Conservation (phyloP, 30 jellyfish, hydroid and myxozoan genomes). For the Pelagia noctiluca region DNA sequence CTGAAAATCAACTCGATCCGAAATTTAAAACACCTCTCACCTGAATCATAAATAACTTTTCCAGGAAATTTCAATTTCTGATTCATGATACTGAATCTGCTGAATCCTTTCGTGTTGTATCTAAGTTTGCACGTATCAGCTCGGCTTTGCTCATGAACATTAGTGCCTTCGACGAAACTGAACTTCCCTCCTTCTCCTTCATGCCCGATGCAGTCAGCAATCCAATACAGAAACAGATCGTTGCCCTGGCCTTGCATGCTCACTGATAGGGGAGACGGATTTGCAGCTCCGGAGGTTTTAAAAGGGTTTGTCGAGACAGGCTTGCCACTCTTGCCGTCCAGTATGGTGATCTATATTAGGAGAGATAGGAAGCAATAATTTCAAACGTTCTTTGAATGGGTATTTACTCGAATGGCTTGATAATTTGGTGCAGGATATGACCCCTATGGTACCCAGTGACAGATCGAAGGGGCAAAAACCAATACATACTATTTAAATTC, state of each 20-base stretch:
- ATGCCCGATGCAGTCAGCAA: constrained; percentile 89
- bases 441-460: too few species aligned
- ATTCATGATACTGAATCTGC: constrained; percentile 80
- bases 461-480: too few species aligned
- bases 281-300: constrained; percentile 84
- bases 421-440: too few species aligned
- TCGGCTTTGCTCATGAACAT: constrained; percentile 88
- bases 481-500: too few species aligned
- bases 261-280: constrained; percentile 87
- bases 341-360: constrained; percentile 71
- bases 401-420: too few species aligned
- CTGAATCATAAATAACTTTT: constrained; percentile 80
- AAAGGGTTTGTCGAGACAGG: constrained; percentile 51
- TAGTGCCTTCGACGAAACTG: constrained; percentile 87
- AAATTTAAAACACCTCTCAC: too few species aligned
- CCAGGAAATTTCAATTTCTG: constrained; percentile 90
- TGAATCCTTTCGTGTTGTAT: constrained; percentile 74
- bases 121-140: constrained; percentile 91
- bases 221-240: constrained; percentile 93
- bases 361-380: too few species aligned
- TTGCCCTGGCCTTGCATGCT: constrained; percentile 96
- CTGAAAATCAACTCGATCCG: too few species aligned
- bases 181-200: constrained; percentile 87
- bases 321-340: constrained; percentile 82
- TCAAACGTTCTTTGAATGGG: too few species aligned